These are phyloP conservation scores for Odontothrips loti DNA, from an alignment of 2,888 invertebrate genomes.

Conservation along the genomic window DNA sequence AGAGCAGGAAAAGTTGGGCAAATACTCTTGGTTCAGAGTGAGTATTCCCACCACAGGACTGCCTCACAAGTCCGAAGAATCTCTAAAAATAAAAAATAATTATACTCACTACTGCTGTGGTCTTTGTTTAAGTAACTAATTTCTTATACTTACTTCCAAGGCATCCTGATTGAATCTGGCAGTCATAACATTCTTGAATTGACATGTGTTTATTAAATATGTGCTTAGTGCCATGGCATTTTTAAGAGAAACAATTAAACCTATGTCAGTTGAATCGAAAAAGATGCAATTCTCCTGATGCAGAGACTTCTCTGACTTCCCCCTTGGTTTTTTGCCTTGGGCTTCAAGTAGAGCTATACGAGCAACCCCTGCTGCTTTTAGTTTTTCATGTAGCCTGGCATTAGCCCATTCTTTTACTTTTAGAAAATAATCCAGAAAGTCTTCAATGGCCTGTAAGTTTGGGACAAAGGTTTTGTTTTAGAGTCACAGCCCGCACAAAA, in stretches of 20 bases:
- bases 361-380: not conserved
- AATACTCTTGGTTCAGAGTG: not conserved
- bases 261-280: not conserved
- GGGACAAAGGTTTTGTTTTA: no score
- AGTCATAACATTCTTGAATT: not conserved
- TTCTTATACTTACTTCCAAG: not conserved
- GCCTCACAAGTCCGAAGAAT: not conserved
- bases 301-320: not conserved
- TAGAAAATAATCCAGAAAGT: not conserved
- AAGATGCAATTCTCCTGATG: not conserved
- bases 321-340: not conserved
- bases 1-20: not conserved
- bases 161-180: not conserved
- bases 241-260: not conserved
- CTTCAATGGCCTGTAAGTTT: not conserved
- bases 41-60: not conserved
- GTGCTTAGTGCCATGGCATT: not conserved
- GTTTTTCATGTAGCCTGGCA: not conserved
- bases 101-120: no score
- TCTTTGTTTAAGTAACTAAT: not conserved
- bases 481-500: no score
- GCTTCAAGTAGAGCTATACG: no score
- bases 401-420: not conserved
- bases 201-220: not conserved
- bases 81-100: not conserved